Evolutionary conservation across 1,140 invertebrate genomes (phyloP).

Genomic region (Heliothis subflexa): DNA sequence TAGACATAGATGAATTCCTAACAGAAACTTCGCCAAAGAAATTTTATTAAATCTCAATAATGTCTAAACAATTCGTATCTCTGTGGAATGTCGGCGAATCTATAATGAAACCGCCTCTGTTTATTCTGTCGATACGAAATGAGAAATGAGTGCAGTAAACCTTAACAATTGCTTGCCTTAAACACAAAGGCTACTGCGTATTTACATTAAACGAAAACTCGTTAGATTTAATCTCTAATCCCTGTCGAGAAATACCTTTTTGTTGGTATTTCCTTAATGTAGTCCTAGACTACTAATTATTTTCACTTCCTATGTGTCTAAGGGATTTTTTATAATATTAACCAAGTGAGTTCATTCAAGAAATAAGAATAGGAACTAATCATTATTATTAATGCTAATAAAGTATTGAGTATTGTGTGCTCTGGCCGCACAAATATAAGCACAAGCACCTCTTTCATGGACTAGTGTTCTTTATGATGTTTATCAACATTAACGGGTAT

Average conservation of each 20-base stretch:
- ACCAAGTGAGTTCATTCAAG: too few species aligned
- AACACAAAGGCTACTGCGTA: conserved; percentile 31
- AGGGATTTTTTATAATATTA: too few species aligned
- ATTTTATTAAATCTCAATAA: conserved; percentile 51
- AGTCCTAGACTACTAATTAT: too few species aligned
- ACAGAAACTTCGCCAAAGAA: conserved; percentile 19
- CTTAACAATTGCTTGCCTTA: conserved; percentile 63
- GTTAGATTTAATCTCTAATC: conserved; percentile 35
- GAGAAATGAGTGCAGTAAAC: conserved; percentile 75
- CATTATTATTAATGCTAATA: too few species aligned
- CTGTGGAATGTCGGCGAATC: conserved; percentile 67
- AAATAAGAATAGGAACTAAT: too few species aligned
- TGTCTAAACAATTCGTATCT: conserved; percentile 58
- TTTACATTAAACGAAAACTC: conserved; percentile 45
- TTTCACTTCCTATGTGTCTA: too few species aligned
- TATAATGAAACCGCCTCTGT: conserved; percentile 76
- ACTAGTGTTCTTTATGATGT: conserved; percentile 20
- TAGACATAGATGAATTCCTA: conserved; percentile 12
- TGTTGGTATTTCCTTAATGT: neutral
- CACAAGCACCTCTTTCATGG: neutral
- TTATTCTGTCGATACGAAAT: conserved; percentile 78
- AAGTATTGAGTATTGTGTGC: neutral
- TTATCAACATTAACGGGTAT: conserved; percentile 14
- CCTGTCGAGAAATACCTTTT: neutral
- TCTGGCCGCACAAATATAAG: neutral